phyloP scores from a whole-genome alignment of 2,888 invertebrate genomes.

The Kryphioiulus occultus region DNA sequence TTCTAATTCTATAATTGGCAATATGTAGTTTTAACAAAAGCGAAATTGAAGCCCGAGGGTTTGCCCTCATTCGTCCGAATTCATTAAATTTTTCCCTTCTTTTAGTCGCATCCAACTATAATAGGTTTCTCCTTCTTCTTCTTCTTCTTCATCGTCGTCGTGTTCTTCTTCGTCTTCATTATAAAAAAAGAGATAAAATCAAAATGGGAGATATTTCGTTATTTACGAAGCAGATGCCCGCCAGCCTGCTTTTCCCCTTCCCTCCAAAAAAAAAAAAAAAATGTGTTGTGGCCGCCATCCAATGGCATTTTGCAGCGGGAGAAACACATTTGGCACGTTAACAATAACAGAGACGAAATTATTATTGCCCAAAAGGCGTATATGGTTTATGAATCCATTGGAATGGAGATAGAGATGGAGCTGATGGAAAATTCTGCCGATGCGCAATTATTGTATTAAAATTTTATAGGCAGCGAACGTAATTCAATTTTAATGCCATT shows the following conservation, averaged over 20 bases:
- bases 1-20: background rate
- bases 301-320: no score
- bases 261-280: no score
- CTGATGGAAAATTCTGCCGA: background rate
- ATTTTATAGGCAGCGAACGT: constrained; percentile 23
- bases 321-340: background rate
- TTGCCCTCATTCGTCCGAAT: constrained; percentile 23
- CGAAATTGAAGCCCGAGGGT: background rate
- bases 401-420: no score
- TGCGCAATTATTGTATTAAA: constrained; percentile 23
- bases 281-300: no score
- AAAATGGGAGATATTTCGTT: background rate
- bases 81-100: background rate
- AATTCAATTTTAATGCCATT: constrained; percentile 23
- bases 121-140: no score
- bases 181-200: constrained; percentile 23
- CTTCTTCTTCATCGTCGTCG: no score
- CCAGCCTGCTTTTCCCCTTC: background rate
- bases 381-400: background rate
- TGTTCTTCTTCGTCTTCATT: background rate
- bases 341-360: background rate
- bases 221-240: background rate
- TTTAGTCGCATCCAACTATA: no score
- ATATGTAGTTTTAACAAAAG: background rate
- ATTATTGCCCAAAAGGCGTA: background rate